Base-by-base conservation (phyloP, 2,888 invertebrate species). In the Bombyx huttoni region DNA sequence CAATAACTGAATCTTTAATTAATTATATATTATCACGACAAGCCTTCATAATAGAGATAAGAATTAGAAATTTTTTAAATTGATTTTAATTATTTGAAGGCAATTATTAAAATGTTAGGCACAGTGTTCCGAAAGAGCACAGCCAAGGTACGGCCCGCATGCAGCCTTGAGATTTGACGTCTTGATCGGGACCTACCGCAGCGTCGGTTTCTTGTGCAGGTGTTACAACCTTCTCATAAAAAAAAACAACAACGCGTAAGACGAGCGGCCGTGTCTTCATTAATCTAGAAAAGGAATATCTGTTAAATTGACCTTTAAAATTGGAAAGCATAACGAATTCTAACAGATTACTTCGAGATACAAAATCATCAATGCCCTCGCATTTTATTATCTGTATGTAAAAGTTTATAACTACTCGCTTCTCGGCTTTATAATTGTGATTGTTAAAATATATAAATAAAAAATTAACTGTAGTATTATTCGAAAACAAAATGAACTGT, bases 151-250 rank as follows among this genome's bases (percentile, higher is more conserved):
- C 71, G 78, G 71, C 73, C 52, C 69, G 75, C 70, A 60, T 64
- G 56, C 79, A 83, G 77, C 87, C 87, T 87, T 88, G 85, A 81
- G 83, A 77, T 83, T 84, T 88, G 86, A 87, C 79, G 86, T 85
- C 86, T 87, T 85, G 87, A 85, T 86, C 83, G 83, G 73, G 87
- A 88, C 87, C 87, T 79, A 88, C 87, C 87, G 86, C 86, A 83
- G 84, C 81, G 82, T 63, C 68, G 75, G 65, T 67, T 40, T 75
- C 77, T 72, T 72, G 77, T 71, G 86, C 87, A 84, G 87, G 87
- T 87, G 87, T 83, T 81, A 74, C 73, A 63, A 60, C 61, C 67
- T 70, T 63, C 62, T 40, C 40, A 40, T 12, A 12, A 40, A 78
- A 69, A 81, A 81, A 86, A 81, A 85, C 84, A 73, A 68, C 24